A percentile compares a stretch with the other conserved stretches of the same genome.
Evolutionary conservation across 2,113 vertebrate genomes (phyloP).

Genomic region (Phrynocephalus versicolor): DNA sequence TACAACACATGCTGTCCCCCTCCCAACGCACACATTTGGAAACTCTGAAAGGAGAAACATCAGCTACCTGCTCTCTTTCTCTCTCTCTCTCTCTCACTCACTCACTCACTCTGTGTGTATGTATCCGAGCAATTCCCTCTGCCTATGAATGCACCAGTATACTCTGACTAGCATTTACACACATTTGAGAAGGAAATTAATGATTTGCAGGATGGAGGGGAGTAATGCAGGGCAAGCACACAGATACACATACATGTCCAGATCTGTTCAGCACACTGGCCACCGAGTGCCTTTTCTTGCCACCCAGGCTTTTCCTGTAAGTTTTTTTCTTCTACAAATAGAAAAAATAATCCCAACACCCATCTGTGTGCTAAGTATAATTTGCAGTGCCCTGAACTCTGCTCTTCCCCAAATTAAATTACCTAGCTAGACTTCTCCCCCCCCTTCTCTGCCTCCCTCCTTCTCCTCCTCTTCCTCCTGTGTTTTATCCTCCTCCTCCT

Average conservation of each 20-base stretch:
- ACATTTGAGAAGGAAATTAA: conserved; percentile 56
- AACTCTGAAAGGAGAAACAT: conserved; percentile 24
- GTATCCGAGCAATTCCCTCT: background rate
- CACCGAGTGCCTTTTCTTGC: conserved; percentile 46
- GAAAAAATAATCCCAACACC: conserved; percentile 67
- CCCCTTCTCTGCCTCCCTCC: background rate
- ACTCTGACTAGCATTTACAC: conserved; percentile 54
- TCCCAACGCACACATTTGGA: background rate
- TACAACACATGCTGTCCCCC: conserved; percentile 26
- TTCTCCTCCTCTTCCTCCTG: conserved; percentile 31
- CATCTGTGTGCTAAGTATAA: conserved; percentile 55
- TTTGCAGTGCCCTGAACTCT: conserved; percentile 67
- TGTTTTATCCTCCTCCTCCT: conserved; percentile 57
- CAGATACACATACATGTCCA: conserved; percentile 41
- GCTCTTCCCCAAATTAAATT: background rate
- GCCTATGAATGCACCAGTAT: conserved; percentile 61
- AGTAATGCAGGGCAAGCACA: conserved; percentile 24
- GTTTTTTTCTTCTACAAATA: background rate
- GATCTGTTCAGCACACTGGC: conserved; percentile 53
- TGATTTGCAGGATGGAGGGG: conserved; percentile 68
- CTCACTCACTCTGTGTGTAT: conserved; percentile 6
- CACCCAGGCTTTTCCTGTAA: conserved; percentile 56
- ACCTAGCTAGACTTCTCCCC: conserved; percentile 49
- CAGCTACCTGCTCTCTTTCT: conserved; percentile 34
- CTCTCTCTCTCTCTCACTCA: conserved; percentile 27